Base-by-base conservation (phyloP, 2,888 invertebrate genomes). In the Leptinotarsa juncta region DNA sequence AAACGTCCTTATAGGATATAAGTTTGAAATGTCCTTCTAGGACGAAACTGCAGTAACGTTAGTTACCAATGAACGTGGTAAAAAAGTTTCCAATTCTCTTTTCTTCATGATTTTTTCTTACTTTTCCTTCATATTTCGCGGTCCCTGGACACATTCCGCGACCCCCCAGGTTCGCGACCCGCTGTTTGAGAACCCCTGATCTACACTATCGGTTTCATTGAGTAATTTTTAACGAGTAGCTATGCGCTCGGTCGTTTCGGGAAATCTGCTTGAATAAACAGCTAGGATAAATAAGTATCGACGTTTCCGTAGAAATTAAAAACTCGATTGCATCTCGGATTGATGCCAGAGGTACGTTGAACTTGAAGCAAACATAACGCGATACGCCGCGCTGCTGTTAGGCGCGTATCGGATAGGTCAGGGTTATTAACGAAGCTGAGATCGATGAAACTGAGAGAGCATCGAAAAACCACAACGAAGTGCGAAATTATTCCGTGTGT, bases 301-400 rank as follows among this genome's bases (percentile, higher is more conserved):
- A 57, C 23, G 57, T 57, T 57, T 23, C 57, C 57, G 23, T 57
- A 23, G 57, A 57, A 57, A 57, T 23, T 14, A 23, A 57, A 57
- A 57, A 23, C 57, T 57, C 57, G 23, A 57, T 57, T 20, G 14
- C 57, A 57, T 23, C 26, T 26, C 14, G 3, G 57, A 12, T 57
- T 57, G 3, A 57, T 23, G 14, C 57, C 57, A 57, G 57, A 57
- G 20, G 57, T 23, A 57, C 57, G 23, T 57, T 57, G 57, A 57
- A 57, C 57, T 57, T 57, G 1, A 57, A 26, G 57, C 57, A 23
- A 57, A 57, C 57, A 57, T 23, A 57, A 57, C 18, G n/a, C 20
- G 10, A 42, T 42, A 3, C 12, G 57, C 14, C 12, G 57, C 15
- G 57, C 20, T 23, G 57, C 15, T 23, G 57, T 20, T 57, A 5